Evolutionary conservation across 2,797 vertebrate species (phyloP).

Genomic region (Mormyrops attenuatus): DNA sequence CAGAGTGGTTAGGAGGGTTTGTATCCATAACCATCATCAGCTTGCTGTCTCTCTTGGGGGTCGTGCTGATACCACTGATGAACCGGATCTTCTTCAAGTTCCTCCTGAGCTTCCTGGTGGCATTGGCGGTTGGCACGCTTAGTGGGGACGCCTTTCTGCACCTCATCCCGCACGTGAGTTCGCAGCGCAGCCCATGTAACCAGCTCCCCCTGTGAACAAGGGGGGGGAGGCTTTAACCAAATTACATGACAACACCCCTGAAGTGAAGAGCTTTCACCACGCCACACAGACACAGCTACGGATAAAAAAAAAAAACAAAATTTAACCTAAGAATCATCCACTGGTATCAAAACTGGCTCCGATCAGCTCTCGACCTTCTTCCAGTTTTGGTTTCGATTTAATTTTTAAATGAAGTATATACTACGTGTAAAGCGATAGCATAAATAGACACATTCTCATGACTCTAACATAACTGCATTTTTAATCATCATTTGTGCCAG

Average conservation of each 20-base stretch:
- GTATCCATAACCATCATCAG: constrained; percentile 91
- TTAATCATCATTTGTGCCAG: background rate
- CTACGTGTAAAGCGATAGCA: background rate
- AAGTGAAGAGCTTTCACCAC: background rate
- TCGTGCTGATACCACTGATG: constrained; percentile 89
- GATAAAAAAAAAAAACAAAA: background rate
- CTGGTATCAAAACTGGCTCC: background rate
- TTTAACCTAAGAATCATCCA: background rate
- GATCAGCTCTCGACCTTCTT: background rate
- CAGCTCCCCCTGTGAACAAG: background rate
- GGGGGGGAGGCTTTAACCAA: background rate
- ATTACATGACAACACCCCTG: background rate
- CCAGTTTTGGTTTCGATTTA: background rate
- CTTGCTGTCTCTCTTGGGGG: constrained; percentile 82
- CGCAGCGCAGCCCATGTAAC: background rate
- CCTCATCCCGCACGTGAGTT: constrained; percentile 92
- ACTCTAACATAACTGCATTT: background rate
- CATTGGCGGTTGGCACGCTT: constrained; percentile 88
- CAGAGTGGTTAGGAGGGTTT: constrained; percentile 92
- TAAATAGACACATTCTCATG: background rate
- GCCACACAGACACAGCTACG: background rate
- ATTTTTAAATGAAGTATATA: background rate
- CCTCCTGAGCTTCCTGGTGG: constrained; percentile 93
- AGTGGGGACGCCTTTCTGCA: constrained; percentile 95
- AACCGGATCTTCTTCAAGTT: constrained; percentile 93